Base-by-base conservation (phyloP, 2,888 invertebrate species). In the Piscicola geometra region DNA sequence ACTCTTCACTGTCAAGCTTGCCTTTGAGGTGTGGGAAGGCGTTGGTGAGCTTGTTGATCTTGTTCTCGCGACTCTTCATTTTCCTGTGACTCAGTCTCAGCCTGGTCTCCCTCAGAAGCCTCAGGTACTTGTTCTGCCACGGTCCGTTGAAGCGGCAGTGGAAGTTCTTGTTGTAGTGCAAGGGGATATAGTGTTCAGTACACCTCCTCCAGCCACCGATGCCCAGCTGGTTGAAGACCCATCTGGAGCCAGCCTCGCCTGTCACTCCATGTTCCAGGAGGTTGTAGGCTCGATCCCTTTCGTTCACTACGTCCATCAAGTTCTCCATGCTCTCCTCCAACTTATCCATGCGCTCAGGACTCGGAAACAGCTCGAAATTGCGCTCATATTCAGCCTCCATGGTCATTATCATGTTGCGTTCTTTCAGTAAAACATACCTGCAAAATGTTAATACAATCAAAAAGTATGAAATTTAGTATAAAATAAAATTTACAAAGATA, bases 391-490 rank as follows among this genome's bases (percentile, higher is more conserved):
- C 91, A 78, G 93, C 89, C 86, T 96, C 93, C 97, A 98, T 96
- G 0, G 98, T 97, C 79, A 93, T 86, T 28, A 99, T 87, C 97
- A 98, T 97, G 85, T 99, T 99, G 75, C 91, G 89, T 86, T 99
- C 99, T 87, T 98, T 99, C 74, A 97, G 86, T 76, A 99, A 87
- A 25, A 92, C 88, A 86, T 88, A 92, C 91, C 91, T 91, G 33
- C n/a, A 71, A 21, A 18, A 36, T 18, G n/a, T 50, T 50, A 50
- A 50, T 50, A 18, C 52, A 50, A 18, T 15, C n/a, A 18, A 50
- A 15, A 18, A 50, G 52, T 18, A 18, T 50, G 15, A 50, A 50
- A 50, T 50, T 50, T 18, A 18, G 52, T 50, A 15, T 18, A 50
- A 50, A 18, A 50, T 50, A 50, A 50, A 50, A 50, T 50, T 18